Evolutionary conservation across 1,140 invertebrate genomes (phyloP), one percentile per base, ranked within the genome.

Genomic region (Paralvinella palmiformis): DNA sequence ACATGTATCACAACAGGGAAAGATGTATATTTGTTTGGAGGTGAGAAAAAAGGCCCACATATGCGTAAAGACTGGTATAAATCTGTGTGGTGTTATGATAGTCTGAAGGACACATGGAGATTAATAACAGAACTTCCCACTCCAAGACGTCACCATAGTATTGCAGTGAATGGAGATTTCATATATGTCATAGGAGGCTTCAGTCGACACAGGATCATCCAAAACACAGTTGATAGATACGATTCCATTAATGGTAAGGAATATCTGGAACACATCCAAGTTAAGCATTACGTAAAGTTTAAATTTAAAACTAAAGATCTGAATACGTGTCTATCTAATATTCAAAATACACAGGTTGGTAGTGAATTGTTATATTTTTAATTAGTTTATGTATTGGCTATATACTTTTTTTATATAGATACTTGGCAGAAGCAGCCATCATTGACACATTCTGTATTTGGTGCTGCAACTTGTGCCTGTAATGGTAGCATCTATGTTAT

Each of bases 141-240:
- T 29, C 69, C 71, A 20, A 48, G 72, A 55, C 56, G 75, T 41
- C 72, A 76, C 45, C 75, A 76, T 37, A 68, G 71, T 15, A 59
- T 72, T 10, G 69, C 68, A 32, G 62, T 64, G 22, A 22, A 71
- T 10, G 70, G 67, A 17, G 64, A 73, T 58, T 44, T 68, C 48
- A 69, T 76, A 17, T 74, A 71, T 41, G 55, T 76, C 0, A 74
- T 76, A 44, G 75, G 75, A 13, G 75, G 75, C 1, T 69, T 74
- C 62, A 72, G 75, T n/a, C 65, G 64, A 33, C 67, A 70, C 55
- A 64, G 74, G 52, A 71, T 75, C 24, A 68, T 73, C 27, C 55
- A 69, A 22, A 61, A 69, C 56, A 48, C 60, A 33, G 69, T 76
- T 24, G 67, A 69, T 3, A 66, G 60, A 36, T 75, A 73, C 56